Base-by-base conservation (phyloP, 2,888 invertebrate genomes). In the Syritta pipiens region DNA sequence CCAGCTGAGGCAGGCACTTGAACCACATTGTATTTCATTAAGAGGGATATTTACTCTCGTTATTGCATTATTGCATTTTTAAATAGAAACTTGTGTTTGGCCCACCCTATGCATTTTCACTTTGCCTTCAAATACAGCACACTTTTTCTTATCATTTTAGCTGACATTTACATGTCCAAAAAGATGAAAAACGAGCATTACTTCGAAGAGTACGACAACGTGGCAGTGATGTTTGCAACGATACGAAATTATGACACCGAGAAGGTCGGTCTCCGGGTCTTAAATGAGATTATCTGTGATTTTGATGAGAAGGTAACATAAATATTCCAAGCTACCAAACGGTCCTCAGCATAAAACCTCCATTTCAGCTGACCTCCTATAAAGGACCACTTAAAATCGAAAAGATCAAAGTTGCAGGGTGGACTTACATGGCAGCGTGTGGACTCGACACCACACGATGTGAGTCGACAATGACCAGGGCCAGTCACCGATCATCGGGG, bases 371-470 rank as follows among this genome's bases (percentile, higher is more conserved):
- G 3, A 91, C 93, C 40, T 89, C 90, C 2, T 91, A 91, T 44
- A 84, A 84, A 9, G 84, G 90, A 0, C 90, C 93, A 53, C 89
- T 92, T 69, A 92, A 93, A 83, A 94, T 99, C 5, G 98, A 99
- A 88, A 98, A 98, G 89, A 98, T 98, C 28, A 98, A 98, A 90
- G 94, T 98, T 62, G 97, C 97, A 46, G 97, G 97, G 72, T 96
- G 96, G 91, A 98, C 98, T 0, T 98, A 98, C 85, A 98, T 98
- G 98, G 98, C 97, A 1, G 98, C 97, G 1, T 96, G 96, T 84
- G 98, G 98, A 0, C 90, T 98, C 48, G 94, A 95, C 83, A 93
- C 95, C 0, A 93, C 92, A 24, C 90, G 93, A 53, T 91, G 93
- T 67, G 88, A 88, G 77, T 92, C 93, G 1, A 89, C 89, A 0